Percentiles rank a stretch among this genome's conserved stretches.
These are phyloP conservation scores for Oligia fasciuncula DNA, from an alignment of 2,888 invertebrate species.

Conservation along the genomic window DNA sequence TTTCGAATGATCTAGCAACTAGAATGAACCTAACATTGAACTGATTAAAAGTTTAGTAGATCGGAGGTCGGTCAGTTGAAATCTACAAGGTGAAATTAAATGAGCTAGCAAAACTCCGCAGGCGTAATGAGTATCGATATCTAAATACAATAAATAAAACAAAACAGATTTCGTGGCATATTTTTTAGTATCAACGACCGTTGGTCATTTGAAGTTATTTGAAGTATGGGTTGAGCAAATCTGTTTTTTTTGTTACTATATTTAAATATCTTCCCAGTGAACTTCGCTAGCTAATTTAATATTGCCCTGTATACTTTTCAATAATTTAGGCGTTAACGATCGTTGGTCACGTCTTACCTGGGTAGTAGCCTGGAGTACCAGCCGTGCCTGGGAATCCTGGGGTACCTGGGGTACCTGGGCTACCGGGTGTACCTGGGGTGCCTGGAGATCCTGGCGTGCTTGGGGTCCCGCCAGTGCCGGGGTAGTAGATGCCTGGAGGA, in stretches of 20 bases:
- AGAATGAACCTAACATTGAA: slow-evolving; percentile 7
- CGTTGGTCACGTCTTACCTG: slow-evolving; percentile 62
- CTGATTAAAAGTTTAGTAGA: neutral
- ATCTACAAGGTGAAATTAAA: neutral
- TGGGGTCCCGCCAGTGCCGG: slow-evolving; percentile 48
- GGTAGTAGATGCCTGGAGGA: slow-evolving; percentile 65
- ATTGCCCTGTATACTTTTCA: neutral
- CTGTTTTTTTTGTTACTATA: neutral
- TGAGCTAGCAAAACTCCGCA: neutral
- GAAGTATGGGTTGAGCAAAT: neutral
- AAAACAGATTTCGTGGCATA: neutral
- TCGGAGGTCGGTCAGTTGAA: neutral
- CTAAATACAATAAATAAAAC: neutral
- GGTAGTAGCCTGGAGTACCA: slow-evolving; percentile 68
- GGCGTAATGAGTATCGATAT: neutral
- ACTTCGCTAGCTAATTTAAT: neutral
- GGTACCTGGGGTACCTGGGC: slow-evolving; percentile 73
- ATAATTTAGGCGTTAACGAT: slow-evolving; percentile 27
- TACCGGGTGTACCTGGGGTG: slow-evolving; percentile 68
- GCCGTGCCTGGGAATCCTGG: slow-evolving; percentile 76
- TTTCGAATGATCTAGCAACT: neutral
- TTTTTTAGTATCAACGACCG: neutral
- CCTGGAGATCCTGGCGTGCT: slow-evolving; percentile 64
- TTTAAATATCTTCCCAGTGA: neutral
- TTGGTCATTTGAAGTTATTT: neutral